Conservation (phyloP, 2,113 vertebrate species). For the Gobius niger region DNA sequence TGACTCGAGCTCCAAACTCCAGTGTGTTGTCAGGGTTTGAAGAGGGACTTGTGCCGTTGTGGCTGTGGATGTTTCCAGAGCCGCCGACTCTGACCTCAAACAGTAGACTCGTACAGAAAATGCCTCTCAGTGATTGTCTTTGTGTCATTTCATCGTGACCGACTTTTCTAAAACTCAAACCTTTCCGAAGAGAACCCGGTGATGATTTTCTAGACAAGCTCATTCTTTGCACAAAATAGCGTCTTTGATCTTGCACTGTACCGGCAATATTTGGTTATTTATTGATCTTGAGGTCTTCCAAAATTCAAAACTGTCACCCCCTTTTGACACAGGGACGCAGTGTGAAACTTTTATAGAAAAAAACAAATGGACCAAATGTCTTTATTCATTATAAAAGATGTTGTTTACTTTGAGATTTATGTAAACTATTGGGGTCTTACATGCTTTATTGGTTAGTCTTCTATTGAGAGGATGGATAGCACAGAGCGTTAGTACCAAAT, state of each 20-base stretch:
- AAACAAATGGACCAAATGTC: constrained; percentile 49
- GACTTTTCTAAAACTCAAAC: constrained; percentile 49
- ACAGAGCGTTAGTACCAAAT: constrained; percentile 6
- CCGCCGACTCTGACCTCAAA: background rate
- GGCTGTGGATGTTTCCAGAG: background rate
- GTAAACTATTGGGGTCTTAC: constrained; percentile 27
- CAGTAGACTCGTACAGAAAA: constrained; percentile 51
- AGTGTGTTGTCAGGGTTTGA: background rate
- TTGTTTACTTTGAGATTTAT: constrained; percentile 35
- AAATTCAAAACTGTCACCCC: constrained; percentile 43
- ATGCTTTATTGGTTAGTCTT: constrained; percentile 13
- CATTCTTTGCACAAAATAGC: constrained; percentile 68
- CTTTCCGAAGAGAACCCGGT: constrained; percentile 27
- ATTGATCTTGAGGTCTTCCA: constrained; percentile 72
- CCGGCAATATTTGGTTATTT: constrained; percentile 62
- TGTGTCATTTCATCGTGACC: constrained; percentile 63
- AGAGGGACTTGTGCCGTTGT: too few relatives aligned
- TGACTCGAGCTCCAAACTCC: too few relatives aligned
- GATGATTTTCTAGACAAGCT: constrained; percentile 62
- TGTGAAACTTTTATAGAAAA: constrained; percentile 62
- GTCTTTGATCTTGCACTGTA: constrained; percentile 69
- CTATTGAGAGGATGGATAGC: background rate
- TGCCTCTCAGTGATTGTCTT: constrained; percentile 64
- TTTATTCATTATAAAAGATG: constrained; percentile 36
- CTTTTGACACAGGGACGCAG: constrained; percentile 33